Percentiles rank a stretch among this genome's conserved stretches.
Evolutionary conservation across 2,797 vertebrate genomes (phyloP).

Genomic region (Syndactyla subalaris): DNA sequence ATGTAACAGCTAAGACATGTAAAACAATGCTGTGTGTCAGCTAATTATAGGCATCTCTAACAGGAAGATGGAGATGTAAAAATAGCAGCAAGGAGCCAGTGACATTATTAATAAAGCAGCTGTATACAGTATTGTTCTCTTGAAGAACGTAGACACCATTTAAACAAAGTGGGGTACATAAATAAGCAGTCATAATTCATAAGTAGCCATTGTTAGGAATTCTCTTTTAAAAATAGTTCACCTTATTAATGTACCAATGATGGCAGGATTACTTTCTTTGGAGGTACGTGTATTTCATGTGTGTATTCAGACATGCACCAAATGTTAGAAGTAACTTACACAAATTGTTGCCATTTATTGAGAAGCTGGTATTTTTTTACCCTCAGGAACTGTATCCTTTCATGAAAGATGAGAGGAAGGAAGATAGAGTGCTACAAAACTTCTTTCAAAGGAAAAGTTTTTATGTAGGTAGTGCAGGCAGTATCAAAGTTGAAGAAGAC

Average conservation of each 20-base stretch:
- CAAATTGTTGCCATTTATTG: background rate
- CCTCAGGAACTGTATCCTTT: background rate
- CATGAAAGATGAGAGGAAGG: background rate
- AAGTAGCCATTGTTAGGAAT: conserved; percentile 19
- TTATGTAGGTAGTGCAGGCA: background rate
- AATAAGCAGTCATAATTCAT: background rate
- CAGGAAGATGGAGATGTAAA: conserved; percentile 60
- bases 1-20: conserved; percentile 13
- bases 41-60: conserved; percentile 52
- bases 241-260: background rate
- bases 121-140: conserved; percentile 55
- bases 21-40: background rate
- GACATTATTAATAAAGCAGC: conserved; percentile 47
- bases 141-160: background rate
- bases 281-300: background rate
- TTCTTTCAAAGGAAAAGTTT: background rate
- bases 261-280: background rate
- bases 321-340: background rate
- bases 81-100: conserved; percentile 47
- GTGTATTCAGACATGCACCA: background rate
- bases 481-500: background rate
- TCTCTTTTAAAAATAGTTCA: background rate
- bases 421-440: background rate
- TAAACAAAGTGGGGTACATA: conserved; percentile 42
- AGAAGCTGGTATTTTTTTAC: background rate